Conservation (phyloP, 2,113 vertebrate species). For the Poeciliopsis prolifica region DNA sequence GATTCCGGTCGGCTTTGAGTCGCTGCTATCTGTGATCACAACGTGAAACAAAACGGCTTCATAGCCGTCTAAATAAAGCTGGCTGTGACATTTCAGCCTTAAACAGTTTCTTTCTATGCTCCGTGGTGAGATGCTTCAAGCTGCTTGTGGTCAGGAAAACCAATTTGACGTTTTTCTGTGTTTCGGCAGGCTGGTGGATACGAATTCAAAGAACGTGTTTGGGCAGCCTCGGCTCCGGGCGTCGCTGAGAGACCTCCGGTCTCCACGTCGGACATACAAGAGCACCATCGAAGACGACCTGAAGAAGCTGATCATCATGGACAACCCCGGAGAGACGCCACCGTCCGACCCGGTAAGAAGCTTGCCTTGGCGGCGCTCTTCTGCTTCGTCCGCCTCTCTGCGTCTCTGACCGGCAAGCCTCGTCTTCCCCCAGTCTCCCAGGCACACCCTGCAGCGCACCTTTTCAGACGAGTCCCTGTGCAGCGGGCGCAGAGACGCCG, state of each 20-base stretch:
- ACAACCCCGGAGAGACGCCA: slow-evolving; percentile 79
- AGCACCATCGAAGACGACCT: slow-evolving; percentile 93
- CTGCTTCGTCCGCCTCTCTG: neutral
- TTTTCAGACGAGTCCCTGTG: slow-evolving; percentile 92
- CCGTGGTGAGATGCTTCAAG: neutral
- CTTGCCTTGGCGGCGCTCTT: neutral
- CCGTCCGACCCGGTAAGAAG: slow-evolving; percentile 79
- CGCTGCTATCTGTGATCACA: too few species aligned
- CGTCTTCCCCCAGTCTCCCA: slow-evolving; percentile 77
- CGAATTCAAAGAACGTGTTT: slow-evolving; percentile 89
- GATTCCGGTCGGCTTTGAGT: neutral
- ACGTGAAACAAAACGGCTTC: too few species aligned
- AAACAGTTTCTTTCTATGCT: too few species aligned
- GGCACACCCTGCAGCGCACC: slow-evolving; percentile 87
- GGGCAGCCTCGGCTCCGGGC: slow-evolving; percentile 90
- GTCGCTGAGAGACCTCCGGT: slow-evolving; percentile 89
- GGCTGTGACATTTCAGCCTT: too few species aligned
- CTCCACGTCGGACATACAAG: slow-evolving; percentile 87
- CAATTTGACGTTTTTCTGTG: neutral
- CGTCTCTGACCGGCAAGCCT: slow-evolving; percentile 11
- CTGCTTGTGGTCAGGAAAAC: neutral
- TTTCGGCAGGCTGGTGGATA: slow-evolving; percentile 83
- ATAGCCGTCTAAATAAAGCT: too few species aligned
- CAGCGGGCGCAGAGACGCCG: slow-evolving; percentile 85
- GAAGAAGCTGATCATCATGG: slow-evolving; percentile 94